These are phyloP conservation scores for Rafetus swinhoei DNA, from an alignment of 2,113 vertebrate species.

Conservation along the genomic window DNA sequence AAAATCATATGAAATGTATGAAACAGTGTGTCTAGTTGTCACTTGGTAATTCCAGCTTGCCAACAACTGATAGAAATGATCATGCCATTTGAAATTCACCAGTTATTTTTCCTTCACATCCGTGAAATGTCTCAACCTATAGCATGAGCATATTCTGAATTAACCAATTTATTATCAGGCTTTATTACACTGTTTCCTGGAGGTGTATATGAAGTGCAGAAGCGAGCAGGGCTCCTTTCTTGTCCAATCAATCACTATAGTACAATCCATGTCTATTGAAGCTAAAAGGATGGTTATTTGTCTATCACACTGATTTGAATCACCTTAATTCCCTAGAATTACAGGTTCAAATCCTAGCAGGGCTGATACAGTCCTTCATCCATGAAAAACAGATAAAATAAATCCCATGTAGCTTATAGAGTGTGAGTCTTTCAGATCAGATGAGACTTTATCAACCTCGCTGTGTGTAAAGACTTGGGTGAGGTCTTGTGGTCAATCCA, in stretches of 20 bases:
- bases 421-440: background rate
- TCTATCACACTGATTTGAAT: background rate
- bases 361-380: background rate
- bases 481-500: background rate
- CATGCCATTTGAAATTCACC: background rate
- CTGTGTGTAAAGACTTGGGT: background rate
- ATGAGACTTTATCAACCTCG: background rate
- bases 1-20: background rate
- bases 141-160: rapidly evolving
- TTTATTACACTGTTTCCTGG: background rate
- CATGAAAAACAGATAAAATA: background rate
- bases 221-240: rapidly evolving
- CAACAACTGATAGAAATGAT: background rate
- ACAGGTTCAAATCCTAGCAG: background rate
- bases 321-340: background rate
- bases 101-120: background rate
- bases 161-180: background rate
- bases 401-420: background rate
- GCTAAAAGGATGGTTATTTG: background rate
- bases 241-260: background rate
- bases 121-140: background rate
- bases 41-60: background rate
- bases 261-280: background rate
- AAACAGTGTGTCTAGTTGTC: slow-evolving; percentile 1
- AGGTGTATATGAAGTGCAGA: background rate